Evolutionary conservation across 2,888 invertebrate species (phyloP), one percentile per base, ranked within the genome.

Genomic region (Leptopilina drosophilae): DNA sequence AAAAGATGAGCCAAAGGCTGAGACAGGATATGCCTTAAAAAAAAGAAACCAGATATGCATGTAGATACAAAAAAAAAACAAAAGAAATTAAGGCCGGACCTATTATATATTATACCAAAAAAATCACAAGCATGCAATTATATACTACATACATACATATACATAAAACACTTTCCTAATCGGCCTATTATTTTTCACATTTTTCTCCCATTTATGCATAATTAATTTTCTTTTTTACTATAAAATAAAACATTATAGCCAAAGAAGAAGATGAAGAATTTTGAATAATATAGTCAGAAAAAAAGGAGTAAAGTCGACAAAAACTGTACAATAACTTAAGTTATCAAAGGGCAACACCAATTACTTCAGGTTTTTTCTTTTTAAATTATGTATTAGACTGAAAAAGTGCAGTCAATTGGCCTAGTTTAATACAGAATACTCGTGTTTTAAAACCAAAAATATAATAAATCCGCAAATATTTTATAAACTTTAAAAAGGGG

Each of bases 341-440:
- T 69, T 53, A 7, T 69, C 67, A 69, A 69, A 53, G 67, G 11
- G 26, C 49, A 49, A 53, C 67, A 69, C 49, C 26, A 53, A 53
- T 69, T 46, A 69, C 49, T 69, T 69, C 0, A 49, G 12, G 12
- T 26, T 53, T 26, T 33, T 26, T 69, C 5, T 53, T 69, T 49
- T 69, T 69, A 14, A 33, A 49, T 69, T 53, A 49, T 20, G 20
- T 20, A 20, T 26, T 49, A 69, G 49, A 69, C 20, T 53, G 26
- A 12, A 53, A 14, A n/a, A 12, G 42, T 69, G 49, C 49, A 26
- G 67, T 49, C 62, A 62, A 62, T 62, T 62, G 62, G 62, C 26
- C 49, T 66, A 66, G 62, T 77, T 20, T 64, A 66, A 84, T 81
- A 81, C 81, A 81, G 81, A 82, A 75, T 83, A 81, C 82, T 84